phyloP scores from a whole-genome alignment of 2,797 vertebrate genomes.

The Novumbra hubbsi region DNA sequence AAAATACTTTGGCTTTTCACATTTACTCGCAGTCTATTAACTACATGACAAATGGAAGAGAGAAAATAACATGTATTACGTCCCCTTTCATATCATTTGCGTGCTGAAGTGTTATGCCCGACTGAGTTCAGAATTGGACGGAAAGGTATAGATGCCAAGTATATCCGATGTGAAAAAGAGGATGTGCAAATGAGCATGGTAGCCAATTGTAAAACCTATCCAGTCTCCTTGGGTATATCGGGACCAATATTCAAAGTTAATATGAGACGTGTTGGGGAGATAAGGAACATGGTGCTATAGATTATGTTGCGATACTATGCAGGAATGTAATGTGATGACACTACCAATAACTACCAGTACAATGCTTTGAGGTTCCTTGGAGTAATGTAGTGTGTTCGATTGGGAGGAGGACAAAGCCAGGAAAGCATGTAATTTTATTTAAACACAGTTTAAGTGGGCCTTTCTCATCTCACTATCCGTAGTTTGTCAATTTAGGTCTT shows the following conservation, averaged over 20 bases:
- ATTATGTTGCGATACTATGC: too few species aligned
- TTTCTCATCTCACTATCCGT: background rate
- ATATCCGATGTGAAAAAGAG: constrained; percentile 43
- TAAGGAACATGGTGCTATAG: too few species aligned
- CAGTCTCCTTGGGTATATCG: too few species aligned
- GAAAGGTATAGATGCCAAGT: constrained; percentile 49
- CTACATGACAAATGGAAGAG: constrained; percentile 63
- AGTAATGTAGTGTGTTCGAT: too few species aligned
- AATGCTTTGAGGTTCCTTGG: too few species aligned
- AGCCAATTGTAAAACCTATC: too few species aligned
- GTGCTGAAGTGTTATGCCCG: constrained; percentile 65
- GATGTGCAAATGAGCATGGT: background rate
- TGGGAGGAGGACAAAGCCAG: constrained; percentile 10
- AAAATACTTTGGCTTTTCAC: constrained; percentile 72
- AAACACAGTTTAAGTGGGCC: constrained; percentile 12
- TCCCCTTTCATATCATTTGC: constrained; percentile 65
- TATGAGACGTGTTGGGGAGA: background rate
- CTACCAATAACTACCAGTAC: too few species aligned
- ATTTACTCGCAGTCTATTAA: constrained; percentile 76
- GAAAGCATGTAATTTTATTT: constrained; percentile 15
- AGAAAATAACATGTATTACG: constrained; percentile 69
- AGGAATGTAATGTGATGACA: too few species aligned
- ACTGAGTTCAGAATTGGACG: constrained; percentile 49
- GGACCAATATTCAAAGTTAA: too few species aligned
- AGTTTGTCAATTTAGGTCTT: background rate